These are phyloP conservation scores for Dromas ardeola DNA, from an alignment of 2,113 vertebrate species.

Conservation along the genomic window DNA sequence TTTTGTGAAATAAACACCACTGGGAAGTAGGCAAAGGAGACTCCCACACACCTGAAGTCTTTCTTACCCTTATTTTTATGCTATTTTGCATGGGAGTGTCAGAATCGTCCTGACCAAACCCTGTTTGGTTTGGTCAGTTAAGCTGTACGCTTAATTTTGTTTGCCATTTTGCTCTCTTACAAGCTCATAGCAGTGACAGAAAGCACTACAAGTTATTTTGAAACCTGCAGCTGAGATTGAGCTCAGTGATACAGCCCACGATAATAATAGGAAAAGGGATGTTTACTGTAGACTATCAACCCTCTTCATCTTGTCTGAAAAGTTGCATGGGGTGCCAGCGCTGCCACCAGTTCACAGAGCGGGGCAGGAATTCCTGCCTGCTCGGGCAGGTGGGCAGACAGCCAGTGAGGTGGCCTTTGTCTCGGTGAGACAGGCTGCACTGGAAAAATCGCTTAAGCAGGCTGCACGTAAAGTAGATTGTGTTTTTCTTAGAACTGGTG, in stretches of 20 bases:
- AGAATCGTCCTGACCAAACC: neutral
- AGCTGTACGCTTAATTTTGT: neutral
- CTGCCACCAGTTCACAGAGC: constrained; percentile 20
- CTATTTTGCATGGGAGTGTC: neutral
- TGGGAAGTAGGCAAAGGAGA: neutral
- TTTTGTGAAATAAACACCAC: neutral
- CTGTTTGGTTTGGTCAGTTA: neutral
- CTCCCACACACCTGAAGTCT: neutral
- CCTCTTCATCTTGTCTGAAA: neutral
- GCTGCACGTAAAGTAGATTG: neutral
- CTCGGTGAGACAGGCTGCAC: constrained; percentile 10
- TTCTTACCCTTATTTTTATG: neutral
- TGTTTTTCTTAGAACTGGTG: neutral
- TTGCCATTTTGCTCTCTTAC: neutral
- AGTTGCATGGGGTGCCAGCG: neutral
- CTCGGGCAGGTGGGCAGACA: constrained; percentile 31
- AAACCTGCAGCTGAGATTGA: neutral
- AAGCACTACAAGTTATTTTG: constrained; percentile 18
- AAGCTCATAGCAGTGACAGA: neutral
- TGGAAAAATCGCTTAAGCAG: constrained; percentile 39
- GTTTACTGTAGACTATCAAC: constrained; percentile 18
- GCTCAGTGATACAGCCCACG: neutral
- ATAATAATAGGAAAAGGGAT: constrained; percentile 46
- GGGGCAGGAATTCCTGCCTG: constrained; percentile 19
- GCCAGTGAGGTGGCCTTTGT: constrained; percentile 52